phyloP scores from a whole-genome alignment of 1,140 invertebrate genomes.

The Psix sp. region DNA sequence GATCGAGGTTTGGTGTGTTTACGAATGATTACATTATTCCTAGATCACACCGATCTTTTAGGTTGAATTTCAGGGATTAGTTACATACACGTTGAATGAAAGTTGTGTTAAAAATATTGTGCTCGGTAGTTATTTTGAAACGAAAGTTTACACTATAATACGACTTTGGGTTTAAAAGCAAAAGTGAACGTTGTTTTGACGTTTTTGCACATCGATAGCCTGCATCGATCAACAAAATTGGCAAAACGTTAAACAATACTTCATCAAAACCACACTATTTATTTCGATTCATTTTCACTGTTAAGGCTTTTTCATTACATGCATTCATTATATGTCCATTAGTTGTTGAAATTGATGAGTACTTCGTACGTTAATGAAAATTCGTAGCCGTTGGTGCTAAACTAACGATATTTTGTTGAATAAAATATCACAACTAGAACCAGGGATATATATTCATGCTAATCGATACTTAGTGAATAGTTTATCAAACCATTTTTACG shows the following conservation, averaged over 20 bases:
- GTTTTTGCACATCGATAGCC: slow-evolving; percentile 36
- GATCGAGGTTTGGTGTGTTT: too few relatives aligned
- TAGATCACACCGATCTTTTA: too few relatives aligned
- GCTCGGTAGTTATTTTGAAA: too few relatives aligned
- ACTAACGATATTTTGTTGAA: slow-evolving; percentile 66
- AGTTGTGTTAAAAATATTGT: too few relatives aligned
- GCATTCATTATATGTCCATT: slow-evolving; percentile 11
- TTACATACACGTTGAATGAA: too few relatives aligned
- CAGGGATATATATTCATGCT: slow-evolving; percentile 72
- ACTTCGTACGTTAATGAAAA: slow-evolving; percentile 44
- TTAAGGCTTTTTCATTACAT: slow-evolving; percentile 58
- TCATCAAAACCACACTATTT: too few relatives aligned
- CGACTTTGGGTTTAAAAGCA: background rate
- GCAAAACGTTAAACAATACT: too few relatives aligned
- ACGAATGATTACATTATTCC: too few relatives aligned
- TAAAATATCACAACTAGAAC: slow-evolving; percentile 78
- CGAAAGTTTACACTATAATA: too few relatives aligned
- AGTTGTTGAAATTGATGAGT: slow-evolving; percentile 10
- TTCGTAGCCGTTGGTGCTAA: slow-evolving; percentile 60
- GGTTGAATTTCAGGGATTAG: too few relatives aligned
- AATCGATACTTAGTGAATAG: slow-evolving; percentile 62
- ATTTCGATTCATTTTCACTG: slow-evolving; percentile 39
- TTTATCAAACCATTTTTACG: slow-evolving; percentile 47
- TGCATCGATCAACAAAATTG: slow-evolving; percentile 25
- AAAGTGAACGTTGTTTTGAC: background rate